Base-by-base conservation (phyloP, 1,140 invertebrate genomes). In the Proctacanthus coquilletti region DNA sequence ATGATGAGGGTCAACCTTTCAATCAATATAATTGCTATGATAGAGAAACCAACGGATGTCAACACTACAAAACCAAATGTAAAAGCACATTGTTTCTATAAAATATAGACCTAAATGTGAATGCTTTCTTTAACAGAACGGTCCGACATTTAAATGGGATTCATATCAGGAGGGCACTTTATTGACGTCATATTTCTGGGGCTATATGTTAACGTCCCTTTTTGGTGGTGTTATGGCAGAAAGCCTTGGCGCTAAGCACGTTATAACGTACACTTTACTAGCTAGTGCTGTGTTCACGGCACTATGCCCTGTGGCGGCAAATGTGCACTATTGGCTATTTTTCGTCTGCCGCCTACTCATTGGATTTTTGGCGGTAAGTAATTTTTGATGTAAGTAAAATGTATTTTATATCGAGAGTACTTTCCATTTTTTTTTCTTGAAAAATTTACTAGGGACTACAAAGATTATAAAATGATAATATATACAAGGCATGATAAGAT, bases 1-100 rank as follows among this genome's bases (percentile, higher is more conserved):
- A 75, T 80, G 56, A 68, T 80, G 37, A 64, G 77, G 36, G 76
- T 77, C 11, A 80, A 81, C 61, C 68, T 81, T 48, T 79, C 77
- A 8, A 71, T 82, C 32, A 77, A 71, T 36, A 70, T 82, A 21
- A 74, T 80, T 8, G 77, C 77, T 2, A 82, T 82, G 79, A 72
- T 75, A 1, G 63, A 69, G n/a, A 20, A 19, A 20, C 41, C 14
- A 31, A 53, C 18, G 40, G 46, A 34, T 13, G n/a, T 47, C 3
- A 49, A 53, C 31, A 48, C 49, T 13, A 39, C 43, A 5, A 42
- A 45, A 15, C 51, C 52, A 17, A 47, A 60, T 50, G 53, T 60
- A 34, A 48, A 18, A 19, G 15, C 10, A 33, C 8, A 18, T 18
- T 34, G 13, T 17, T 21, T 32, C 5, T 8, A 14, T n/a, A 9